Conservation (phyloP, 1,140 invertebrate genomes). For the Drosophila elegans region DNA sequence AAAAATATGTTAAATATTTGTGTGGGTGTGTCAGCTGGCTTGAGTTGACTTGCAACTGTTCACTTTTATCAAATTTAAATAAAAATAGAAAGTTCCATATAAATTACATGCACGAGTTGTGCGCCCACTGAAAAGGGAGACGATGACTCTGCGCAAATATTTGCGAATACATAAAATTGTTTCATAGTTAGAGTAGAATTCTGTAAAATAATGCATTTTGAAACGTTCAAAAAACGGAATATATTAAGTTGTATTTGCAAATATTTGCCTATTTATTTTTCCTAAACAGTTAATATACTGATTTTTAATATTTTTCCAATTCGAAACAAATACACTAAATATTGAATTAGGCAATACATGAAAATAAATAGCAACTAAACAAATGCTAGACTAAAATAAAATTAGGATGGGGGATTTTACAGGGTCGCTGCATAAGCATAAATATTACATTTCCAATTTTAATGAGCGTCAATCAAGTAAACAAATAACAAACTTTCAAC, state of each 20-base stretch:
- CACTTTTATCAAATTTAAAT: slow-evolving; percentile 64
- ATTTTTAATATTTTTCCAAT: too few relatives aligned
- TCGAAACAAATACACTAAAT: too few relatives aligned
- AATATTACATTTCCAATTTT: slow-evolving; percentile 73
- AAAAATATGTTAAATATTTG: slow-evolving; percentile 60
- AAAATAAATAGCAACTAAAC: neutral
- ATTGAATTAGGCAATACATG: neutral
- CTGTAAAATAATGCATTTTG: too few relatives aligned
- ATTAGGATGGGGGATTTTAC: neutral
- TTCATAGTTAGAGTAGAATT: neutral
- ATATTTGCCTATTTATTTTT: too few relatives aligned
- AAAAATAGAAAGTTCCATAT: slow-evolving; percentile 53
- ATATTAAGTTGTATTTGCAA: too few relatives aligned
- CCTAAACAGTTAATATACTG: too few relatives aligned
- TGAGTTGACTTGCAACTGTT: slow-evolving; percentile 50
- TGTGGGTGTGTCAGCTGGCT: slow-evolving; percentile 18
- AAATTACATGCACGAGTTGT: slow-evolving; percentile 49
- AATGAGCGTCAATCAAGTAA: slow-evolving; percentile 75
- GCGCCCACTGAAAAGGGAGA: neutral
- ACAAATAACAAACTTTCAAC: slow-evolving; percentile 55
- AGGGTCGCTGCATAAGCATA: slow-evolving; percentile 46
- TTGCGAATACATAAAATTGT: slow-evolving; percentile 4
- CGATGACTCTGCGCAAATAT: neutral
- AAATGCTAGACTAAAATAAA: slow-evolving; percentile 18
- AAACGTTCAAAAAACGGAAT: too few relatives aligned